Conservation (phyloP, 2,888 invertebrate species). For the Pomacea canaliculata region DNA sequence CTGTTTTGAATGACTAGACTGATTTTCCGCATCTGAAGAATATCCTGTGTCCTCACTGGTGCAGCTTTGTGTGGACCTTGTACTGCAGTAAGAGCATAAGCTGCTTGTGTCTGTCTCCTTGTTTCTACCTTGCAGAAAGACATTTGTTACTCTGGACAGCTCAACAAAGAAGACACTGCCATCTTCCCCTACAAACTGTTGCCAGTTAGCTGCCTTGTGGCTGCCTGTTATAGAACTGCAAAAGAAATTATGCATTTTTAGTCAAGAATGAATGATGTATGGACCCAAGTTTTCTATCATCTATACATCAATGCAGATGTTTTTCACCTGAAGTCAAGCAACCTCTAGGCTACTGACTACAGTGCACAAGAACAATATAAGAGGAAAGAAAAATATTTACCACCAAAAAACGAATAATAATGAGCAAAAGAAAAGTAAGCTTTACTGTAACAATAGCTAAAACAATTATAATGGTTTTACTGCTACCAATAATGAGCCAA, state of each 20-base stretch:
- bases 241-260: neutral
- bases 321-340: no score
- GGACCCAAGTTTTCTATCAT: no score
- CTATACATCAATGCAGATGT: no score
- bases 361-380: no score
- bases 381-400: no score
- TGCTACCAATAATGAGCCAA: no score
- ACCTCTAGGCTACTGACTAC: no score
- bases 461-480: no score
- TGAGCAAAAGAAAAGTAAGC: no score
- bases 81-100: conserved; percentile 21
- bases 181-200: conserved; percentile 18
- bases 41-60: conserved; percentile 36
- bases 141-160: conserved; percentile 16
- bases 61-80: conserved; percentile 24
- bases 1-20: neutral
- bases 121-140: neutral
- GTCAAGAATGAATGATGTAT: no score
- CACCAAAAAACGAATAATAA: no score
- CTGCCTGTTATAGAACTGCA: conserved; percentile 24
- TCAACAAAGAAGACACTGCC: conserved; percentile 35
- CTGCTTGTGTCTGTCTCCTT: conserved; percentile 20
- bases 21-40: conserved; percentile 30
- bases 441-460: no score
- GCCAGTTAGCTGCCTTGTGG: conserved; percentile 28